A percentile compares a stretch with the other conserved stretches of the same genome.
Conservation (phyloP, 2,888 invertebrate species). For the Congeria kusceri region DNA sequence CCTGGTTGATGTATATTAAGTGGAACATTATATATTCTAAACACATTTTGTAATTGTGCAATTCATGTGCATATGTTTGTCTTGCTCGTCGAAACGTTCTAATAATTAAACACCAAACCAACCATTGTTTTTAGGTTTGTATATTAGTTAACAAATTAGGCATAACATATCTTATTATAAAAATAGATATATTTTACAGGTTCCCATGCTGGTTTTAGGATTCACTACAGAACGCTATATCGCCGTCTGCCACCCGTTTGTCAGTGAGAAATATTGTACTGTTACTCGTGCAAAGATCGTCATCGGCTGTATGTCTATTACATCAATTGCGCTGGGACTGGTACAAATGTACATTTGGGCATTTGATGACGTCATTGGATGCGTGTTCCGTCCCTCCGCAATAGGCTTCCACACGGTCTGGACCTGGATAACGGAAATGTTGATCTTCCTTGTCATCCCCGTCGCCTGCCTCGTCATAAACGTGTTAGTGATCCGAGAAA, state of each 20-base stretch:
- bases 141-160: too few species aligned
- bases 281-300: conserved; percentile 79
- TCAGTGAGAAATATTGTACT: conserved; percentile 82
- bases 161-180: too few species aligned
- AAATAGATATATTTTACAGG: too few species aligned
- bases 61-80: too few species aligned
- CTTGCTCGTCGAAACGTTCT: too few species aligned
- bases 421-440: conserved; percentile 82
- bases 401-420: conserved; percentile 77
- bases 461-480: conserved; percentile 82
- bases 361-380: conserved; percentile 71
- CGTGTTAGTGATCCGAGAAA: conserved; percentile 82
- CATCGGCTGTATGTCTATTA: conserved; percentile 68
- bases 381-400: conserved; percentile 66
- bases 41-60: too few species aligned
- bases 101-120: too few species aligned
- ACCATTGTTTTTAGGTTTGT: too few species aligned
- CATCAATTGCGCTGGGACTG: conserved; percentile 71
- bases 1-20: too few species aligned
- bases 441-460: conserved; percentile 81
- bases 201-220: conserved; percentile 83
- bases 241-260: conserved; percentile 82
- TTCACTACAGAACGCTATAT: conserved; percentile 85
- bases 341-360: conserved; percentile 83
- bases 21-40: too few species aligned